Evolutionary conservation across 2,113 vertebrate genomes (phyloP).

Genomic region (Cricetomys ansorgei): DNA sequence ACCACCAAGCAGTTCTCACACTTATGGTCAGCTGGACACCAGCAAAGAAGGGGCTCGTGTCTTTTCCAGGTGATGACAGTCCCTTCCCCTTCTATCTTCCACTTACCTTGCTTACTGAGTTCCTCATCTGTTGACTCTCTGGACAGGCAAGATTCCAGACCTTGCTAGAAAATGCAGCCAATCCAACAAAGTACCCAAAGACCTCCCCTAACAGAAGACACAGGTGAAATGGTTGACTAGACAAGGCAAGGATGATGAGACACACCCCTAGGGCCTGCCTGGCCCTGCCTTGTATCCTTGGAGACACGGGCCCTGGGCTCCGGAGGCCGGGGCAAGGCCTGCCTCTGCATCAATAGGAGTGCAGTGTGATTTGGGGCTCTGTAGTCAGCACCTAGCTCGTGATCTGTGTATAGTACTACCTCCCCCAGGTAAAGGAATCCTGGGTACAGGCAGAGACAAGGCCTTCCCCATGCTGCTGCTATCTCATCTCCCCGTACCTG

Average conservation of each 20-base stretch:
- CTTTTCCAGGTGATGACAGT: not conserved
- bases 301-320: not conserved
- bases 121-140: not conserved
- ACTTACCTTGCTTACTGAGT: fast-evolving
- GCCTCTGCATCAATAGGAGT: fast-evolving
- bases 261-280: fast-evolving
- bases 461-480: fast-evolving
- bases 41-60: fast-evolving
- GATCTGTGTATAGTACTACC: not conserved
- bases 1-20: fast-evolving
- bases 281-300: not conserved
- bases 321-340: not conserved
- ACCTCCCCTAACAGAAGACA: fast-evolving
- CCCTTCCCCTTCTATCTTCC: not conserved
- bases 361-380: not conserved
- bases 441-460: not conserved
- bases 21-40: fast-evolving
- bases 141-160: not conserved
- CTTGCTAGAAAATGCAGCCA: not conserved
- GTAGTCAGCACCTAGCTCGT: not conserved
- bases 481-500: fast-evolving
- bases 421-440: not conserved
- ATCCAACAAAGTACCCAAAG: not conserved
- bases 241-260: not conserved
- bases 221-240: fast-evolving